phyloP scores from a whole-genome alignment of 2,888 invertebrate species.

The Timema cristinae region DNA sequence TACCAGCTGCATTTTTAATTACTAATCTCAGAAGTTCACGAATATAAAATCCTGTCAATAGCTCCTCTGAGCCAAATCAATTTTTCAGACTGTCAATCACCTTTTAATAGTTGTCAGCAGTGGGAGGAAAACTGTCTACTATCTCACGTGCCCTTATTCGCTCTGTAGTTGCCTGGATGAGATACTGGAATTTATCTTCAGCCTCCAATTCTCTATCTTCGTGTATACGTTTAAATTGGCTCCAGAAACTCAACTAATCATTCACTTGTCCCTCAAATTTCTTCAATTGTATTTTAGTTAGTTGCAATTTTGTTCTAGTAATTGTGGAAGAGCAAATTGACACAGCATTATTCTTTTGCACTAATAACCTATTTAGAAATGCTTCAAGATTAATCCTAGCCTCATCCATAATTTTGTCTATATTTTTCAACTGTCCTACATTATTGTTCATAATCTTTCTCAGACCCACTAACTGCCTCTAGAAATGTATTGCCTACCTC shows the following conservation, averaged over 20 bases:
- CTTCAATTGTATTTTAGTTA: constrained; percentile 5
- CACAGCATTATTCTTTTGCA: not conserved
- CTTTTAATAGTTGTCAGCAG: constrained; percentile 36
- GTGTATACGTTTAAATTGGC: constrained; percentile 35
- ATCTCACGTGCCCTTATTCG: constrained; percentile 34
- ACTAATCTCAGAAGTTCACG: not conserved
- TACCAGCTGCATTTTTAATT: not conserved
- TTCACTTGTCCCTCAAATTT: constrained; percentile 23
- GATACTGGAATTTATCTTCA: constrained; percentile 35
- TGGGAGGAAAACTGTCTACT: constrained; percentile 34
- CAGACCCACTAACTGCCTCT: not conserved
- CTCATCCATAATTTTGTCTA: not conserved
- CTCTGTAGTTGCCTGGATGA: constrained; percentile 30
- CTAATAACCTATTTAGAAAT: not conserved
- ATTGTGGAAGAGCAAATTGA: not conserved
- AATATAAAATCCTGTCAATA: not conserved
- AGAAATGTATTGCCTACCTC: not conserved
- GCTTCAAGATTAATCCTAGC: not conserved
- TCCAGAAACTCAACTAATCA: constrained; percentile 33
- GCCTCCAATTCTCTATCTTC: constrained; percentile 29
- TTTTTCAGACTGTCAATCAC: constrained; percentile 28
- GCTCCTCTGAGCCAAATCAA: not conserved
- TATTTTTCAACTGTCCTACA: not conserved
- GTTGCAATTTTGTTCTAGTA: not conserved
- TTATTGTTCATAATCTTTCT: not conserved